Percentiles rank a stretch among this genome's conserved stretches.
phyloP scores from a whole-genome alignment of 2,113 vertebrate genomes.

The Nycticorax nycticorax region DNA sequence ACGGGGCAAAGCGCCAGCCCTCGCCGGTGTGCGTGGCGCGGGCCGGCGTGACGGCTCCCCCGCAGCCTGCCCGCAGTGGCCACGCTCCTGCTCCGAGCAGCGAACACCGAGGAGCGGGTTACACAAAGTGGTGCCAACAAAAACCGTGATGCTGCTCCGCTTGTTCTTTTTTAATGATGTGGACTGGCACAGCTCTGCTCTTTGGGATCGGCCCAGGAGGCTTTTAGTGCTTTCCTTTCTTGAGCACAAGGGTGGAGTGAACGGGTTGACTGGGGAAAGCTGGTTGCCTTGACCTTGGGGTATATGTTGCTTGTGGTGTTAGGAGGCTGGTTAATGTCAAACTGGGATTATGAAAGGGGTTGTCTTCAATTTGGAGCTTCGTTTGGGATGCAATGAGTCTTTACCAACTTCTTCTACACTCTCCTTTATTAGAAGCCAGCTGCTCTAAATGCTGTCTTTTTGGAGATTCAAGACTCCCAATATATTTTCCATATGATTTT shows the following conservation, averaged over 20 bases:
- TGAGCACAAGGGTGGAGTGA: not conserved
- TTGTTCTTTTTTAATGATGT: not conserved
- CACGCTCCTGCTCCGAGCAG: not conserved
- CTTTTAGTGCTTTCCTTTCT: not conserved
- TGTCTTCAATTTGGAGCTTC: not conserved
- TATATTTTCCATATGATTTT: slow-evolving; percentile 60
- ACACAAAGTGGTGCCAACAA: not conserved
- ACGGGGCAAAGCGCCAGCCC: fast-evolving
- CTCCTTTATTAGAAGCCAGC: slow-evolving; percentile 45
- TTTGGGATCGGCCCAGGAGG: not conserved
- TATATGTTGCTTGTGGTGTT: not conserved
- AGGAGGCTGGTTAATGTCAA: not conserved
- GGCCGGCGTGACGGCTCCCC: fast-evolving
- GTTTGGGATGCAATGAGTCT: not conserved
- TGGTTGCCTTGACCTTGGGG: not conserved
- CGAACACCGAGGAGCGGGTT: not conserved
- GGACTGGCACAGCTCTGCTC: not conserved
- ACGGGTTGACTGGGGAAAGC: fast-evolving
- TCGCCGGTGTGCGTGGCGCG: fast-evolving
- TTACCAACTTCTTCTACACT: slow-evolving; percentile 21
- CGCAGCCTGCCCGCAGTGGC: fast-evolving
- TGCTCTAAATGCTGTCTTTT: slow-evolving; percentile 31
- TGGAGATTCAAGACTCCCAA: slow-evolving; percentile 24
- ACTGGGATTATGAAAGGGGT: not conserved
- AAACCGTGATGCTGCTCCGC: not conserved